A percentile compares a stretch with the other conserved stretches of the same genome.
Evolutionary conservation across 2,888 invertebrate species (phyloP).

Genomic region (Oscheius sp.): DNA sequence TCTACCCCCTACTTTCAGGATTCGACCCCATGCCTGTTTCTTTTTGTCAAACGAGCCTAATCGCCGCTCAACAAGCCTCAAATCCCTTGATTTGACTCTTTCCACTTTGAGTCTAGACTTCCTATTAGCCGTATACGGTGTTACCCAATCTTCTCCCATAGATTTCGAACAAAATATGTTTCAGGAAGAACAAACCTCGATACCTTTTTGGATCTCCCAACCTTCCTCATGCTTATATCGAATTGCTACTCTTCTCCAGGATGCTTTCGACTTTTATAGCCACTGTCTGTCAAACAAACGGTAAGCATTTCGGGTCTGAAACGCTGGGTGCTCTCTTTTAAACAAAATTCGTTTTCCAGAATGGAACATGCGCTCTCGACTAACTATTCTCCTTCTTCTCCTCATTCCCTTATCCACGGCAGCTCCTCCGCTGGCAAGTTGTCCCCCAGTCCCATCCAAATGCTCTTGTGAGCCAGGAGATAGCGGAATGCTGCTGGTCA

Average conservation of each 20-base stretch:
- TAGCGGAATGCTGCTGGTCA: conserved; percentile 16
- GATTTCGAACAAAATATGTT: not conserved
- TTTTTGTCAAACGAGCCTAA: conserved; percentile 5
- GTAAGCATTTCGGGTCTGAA: too few species aligned
- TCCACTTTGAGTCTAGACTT: too few species aligned
- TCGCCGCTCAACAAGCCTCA: too few species aligned
- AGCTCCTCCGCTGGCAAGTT: not conserved
- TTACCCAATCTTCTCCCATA: not conserved
- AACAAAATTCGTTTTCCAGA: conserved; percentile 5
- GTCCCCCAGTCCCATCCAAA: conserved; percentile 29
- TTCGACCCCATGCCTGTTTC: not conserved
- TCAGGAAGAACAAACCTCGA: too few species aligned
- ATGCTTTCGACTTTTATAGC: too few species aligned
- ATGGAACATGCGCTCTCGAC: not conserved
- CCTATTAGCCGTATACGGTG: not conserved
- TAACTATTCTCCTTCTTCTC: not conserved
- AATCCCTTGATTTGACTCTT: too few species aligned
- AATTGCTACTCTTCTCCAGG: too few species aligned
- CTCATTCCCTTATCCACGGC: not conserved
- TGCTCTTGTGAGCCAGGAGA: conserved; percentile 23
- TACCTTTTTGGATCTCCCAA: too few species aligned
- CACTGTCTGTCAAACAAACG: too few species aligned
- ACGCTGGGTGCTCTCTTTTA: too few species aligned
- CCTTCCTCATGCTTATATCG: too few species aligned
- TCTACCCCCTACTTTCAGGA: conserved; percentile 26